Base-by-base conservation (phyloP, 2,113 vertebrate genomes). In the Scortum barcoo region DNA sequence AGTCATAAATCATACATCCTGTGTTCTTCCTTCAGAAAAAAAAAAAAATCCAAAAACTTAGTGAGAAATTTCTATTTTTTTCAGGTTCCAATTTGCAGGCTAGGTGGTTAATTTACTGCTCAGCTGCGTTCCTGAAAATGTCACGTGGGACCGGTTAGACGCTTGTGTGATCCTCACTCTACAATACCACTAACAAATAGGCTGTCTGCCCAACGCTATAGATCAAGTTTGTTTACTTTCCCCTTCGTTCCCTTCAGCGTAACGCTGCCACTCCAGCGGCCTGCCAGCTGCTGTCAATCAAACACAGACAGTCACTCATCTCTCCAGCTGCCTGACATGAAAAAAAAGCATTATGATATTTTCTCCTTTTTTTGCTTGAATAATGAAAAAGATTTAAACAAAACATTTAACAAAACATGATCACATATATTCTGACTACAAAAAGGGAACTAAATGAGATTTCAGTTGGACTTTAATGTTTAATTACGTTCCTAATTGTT, bases 271-370 rank as follows among this genome's bases (percentile, higher is more conserved):
- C 22, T n/a, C 12, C 17, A 30, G 22, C 28, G 30, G 22, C 28
- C 10, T 51, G 48, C 33, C 33, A 53, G 66, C 66, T 68, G 24
- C 66, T 69, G 53, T 57, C 50, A 71, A 19, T 71, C 51, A 72
- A 42, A 57, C 36, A 17, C 16, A 28, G 10, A 54, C 24, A 58
- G 16, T 7, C 0, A 6, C 8, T 19, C 4, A 0, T 8, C 7
- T 0, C 28, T 33, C 16, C 5, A 19, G 7, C 26, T 5, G 4
- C 4, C 28, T 26, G 36, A 33, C 46, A 36, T 6, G 33, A 36
- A 36, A 36, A 36, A 36, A 36, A 6, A 68, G 40, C 16, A 28
- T 48, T 44, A 20, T 54, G 22, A 26, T 42, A 20, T 46, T 48
- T 46, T 8, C 17, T 2, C 14, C 61, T 3, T 26, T 26, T 30